Evolutionary conservation across 2,113 vertebrate species (phyloP).

Genomic region (Corythornis cristatus): DNA sequence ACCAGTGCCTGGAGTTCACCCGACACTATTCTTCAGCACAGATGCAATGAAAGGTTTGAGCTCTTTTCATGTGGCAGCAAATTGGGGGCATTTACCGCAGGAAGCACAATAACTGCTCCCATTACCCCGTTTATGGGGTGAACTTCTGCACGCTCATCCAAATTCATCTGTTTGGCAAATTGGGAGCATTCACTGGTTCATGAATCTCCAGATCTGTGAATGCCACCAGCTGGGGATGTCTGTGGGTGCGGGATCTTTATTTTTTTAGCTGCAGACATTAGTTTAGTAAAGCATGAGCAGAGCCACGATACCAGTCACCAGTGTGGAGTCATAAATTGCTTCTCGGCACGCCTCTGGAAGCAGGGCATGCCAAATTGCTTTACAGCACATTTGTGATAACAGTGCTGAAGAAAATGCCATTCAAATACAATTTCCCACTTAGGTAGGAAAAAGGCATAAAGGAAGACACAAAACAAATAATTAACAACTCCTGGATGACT

Average conservation of each 20-base stretch:
- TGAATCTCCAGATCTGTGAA: neutral
- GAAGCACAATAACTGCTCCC: neutral
- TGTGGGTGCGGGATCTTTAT: accelerated
- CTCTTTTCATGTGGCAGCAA: neutral
- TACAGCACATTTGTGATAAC: constrained; percentile 1
- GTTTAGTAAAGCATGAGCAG: neutral
- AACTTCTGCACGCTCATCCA: neutral
- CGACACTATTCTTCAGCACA: neutral
- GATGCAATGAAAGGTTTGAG: neutral
- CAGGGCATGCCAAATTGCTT: constrained; percentile 20
- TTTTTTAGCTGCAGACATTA: neutral
- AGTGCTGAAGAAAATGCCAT: neutral
- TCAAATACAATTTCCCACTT: constrained; percentile 1
- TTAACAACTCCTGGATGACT: neutral
- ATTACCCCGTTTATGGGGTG: neutral
- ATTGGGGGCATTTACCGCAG: neutral
- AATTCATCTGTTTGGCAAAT: constrained; percentile 15
- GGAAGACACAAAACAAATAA: neutral
- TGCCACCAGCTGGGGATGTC: neutral
- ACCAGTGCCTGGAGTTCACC: neutral
- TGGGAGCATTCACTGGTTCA: neutral
- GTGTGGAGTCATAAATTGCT: constrained; percentile 16
- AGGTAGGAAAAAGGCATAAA: neutral
- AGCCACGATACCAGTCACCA: neutral
- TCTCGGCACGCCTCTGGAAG: neutral